A percentile compares a stretch with the other conserved stretches of the same genome.
Evolutionary conservation across 2,888 invertebrate species (phyloP).

Genomic region (Antitype chi): DNA sequence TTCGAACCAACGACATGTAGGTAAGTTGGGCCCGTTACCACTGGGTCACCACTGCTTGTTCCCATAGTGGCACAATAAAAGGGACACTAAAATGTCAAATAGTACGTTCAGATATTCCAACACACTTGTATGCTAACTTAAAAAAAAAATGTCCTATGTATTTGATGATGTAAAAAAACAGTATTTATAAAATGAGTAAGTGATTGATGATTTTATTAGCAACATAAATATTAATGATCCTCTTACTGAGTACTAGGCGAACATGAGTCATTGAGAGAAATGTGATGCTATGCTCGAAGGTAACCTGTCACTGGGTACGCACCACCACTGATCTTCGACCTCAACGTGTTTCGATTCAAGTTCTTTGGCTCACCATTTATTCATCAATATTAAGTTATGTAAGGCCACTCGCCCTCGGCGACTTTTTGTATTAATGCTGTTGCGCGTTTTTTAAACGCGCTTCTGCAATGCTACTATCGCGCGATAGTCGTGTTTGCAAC

Average conservation of each 20-base stretch:
- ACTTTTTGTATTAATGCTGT: too few species aligned
- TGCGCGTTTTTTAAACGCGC: too few species aligned
- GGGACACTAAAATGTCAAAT: too few species aligned
- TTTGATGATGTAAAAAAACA: neutral
- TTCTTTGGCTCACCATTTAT: constrained; percentile 26
- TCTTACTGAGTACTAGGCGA: constrained; percentile 13
- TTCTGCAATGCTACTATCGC: too few species aligned
- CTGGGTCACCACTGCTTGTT: too few species aligned
- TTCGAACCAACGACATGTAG: too few species aligned
- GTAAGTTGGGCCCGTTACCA: too few species aligned
- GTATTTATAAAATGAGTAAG: neutral
- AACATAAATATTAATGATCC: constrained; percentile 43
- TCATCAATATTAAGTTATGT: neutral
- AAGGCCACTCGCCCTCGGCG: too few species aligned
- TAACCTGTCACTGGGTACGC: constrained; percentile 42
- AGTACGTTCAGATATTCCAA: neutral
- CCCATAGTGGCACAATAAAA: too few species aligned
- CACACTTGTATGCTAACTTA: neutral
- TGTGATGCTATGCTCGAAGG: constrained; percentile 43
- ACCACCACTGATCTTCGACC: constrained; percentile 39
- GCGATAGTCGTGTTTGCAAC: too few species aligned
- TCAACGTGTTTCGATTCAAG: constrained; percentile 21
- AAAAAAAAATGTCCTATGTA: neutral
- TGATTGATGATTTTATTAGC: constrained; percentile 50
- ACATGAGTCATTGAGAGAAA: constrained; percentile 51